Evolutionary conservation across 2,888 invertebrate genomes (phyloP).

Genomic region (Dolichomitus sp.): DNA sequence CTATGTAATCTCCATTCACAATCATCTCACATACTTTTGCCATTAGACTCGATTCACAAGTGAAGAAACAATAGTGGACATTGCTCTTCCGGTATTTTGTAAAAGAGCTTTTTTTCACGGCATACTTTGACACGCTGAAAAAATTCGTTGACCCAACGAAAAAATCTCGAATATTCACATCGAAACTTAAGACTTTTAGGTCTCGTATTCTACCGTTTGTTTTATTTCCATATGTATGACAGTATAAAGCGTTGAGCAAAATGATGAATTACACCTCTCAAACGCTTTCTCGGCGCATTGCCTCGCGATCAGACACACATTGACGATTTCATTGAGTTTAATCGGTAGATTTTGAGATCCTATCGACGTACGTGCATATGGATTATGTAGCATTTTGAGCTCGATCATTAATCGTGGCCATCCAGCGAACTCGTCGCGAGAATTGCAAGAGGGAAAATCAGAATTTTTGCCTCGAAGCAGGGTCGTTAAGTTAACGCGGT

Average conservation of each 20-base stretch:
- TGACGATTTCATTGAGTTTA: conserved; percentile 5
- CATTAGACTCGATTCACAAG: conserved; percentile 84
- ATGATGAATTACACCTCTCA: too few species aligned
- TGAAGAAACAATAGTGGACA: conserved; percentile 81
- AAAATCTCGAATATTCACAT: too few species aligned
- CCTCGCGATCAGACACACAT: conserved; percentile 1
- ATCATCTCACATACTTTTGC: conserved; percentile 85
- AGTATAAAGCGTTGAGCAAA: too few species aligned
- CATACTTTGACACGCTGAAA: conserved; percentile 70
- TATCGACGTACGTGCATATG: neutral
- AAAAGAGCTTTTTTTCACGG: conserved; percentile 78
- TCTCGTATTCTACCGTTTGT: too few species aligned
- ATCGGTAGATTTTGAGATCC: neutral
- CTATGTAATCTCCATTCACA: conserved; percentile 84
- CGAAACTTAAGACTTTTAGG: too few species aligned
- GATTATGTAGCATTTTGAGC: conserved; percentile 14
- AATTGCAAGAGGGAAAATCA: conserved; percentile 49
- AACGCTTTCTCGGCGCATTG: conserved; percentile 2
- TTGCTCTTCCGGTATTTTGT: conserved; percentile 73
- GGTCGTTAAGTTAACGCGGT: conserved; percentile 80
- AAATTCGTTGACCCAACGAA: too few species aligned
- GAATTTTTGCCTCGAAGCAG: conserved; percentile 69
- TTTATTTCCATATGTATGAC: too few species aligned
- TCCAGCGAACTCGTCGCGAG: neutral
- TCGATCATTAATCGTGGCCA: conserved; percentile 10